Percentiles rank a stretch among this genome's conserved stretches.
These are phyloP conservation scores for Ginglymostoma cirratum DNA, from an alignment of 2,113 vertebrate genomes.

Conservation along the genomic window DNA sequence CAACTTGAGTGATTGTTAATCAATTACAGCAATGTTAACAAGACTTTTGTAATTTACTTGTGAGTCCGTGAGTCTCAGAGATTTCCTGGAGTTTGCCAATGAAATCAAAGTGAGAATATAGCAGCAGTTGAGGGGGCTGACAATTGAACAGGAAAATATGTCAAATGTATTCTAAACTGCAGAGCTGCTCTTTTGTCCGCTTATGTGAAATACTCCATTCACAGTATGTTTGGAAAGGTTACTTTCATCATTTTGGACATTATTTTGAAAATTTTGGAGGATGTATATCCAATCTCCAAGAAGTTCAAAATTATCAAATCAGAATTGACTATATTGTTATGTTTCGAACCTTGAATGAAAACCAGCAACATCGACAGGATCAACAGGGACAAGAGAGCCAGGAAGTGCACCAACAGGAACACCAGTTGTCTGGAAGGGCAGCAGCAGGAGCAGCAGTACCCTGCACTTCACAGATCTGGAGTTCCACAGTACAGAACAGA, in stretches of 20 bases:
- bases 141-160: background rate
- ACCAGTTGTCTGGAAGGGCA: no score
- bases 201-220: background rate
- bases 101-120: background rate
- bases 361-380: background rate
- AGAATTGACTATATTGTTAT: background rate
- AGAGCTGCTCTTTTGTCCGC: background rate
- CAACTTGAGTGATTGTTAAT: background rate
- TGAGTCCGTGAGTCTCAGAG: background rate
- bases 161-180: background rate
- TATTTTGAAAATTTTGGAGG: background rate
- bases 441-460: no score
- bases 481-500: no score
- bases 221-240: background rate
- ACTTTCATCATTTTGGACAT: background rate
- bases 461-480: no score
- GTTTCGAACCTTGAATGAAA: background rate
- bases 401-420: background rate
- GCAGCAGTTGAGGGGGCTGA: background rate
- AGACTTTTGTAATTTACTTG: background rate
- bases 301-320: background rate
- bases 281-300: background rate
- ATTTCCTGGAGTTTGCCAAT: background rate
- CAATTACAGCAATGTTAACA: background rate
- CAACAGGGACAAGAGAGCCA: background rate